Evolutionary conservation across 1,140 invertebrate genomes (phyloP), one percentile per base, ranked within the genome.

Genomic region (Drosophila tropicalis): DNA sequence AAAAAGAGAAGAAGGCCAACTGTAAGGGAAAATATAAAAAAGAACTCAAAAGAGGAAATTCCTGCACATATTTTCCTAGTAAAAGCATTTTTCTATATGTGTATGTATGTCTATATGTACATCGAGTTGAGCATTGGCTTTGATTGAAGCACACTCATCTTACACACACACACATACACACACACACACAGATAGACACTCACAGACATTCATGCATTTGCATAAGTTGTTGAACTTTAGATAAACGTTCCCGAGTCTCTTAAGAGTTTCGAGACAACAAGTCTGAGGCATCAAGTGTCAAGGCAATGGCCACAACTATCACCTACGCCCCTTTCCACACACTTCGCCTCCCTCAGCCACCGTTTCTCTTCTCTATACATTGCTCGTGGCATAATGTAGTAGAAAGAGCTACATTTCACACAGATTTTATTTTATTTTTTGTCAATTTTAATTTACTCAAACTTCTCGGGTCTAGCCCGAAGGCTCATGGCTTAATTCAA

Each of bases 201-300:
- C 68, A 70, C 67, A 66, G 61, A 67, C 68, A 63, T 60, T 62
- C 70, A 62, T 77, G 55, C 69, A 69, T 87, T 89, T 86, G 79
- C 83, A 87, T 83, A 87, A 87, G 83, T 87, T 86, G 83, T 86
- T 86, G 83, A 86, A 86, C 83, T 86, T 83, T 80, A 83, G 83
- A 87, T 87, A 87, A 87, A 89, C 67, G 83, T 55, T 86, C 66
- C 77, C 62, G 58, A 71, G 60, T 39, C 58, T 71, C 65, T 56
- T 51, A 51, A 51, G 44, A 51, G 17, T 22, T 51, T 51, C 44
- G 44, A 51, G 44, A 51, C 44, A 51, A 51, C 17, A 51, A 51
- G 19, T 60, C 32, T 40, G 60, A 62, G 61, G 63, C 70, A 64
- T 76, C 70, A 51, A 72, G 73, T 80, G 78, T 68, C 67, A 63